These are phyloP conservation scores for Bombus breviceps DNA, from an alignment of 1,140 invertebrate species.

Conservation along the genomic window DNA sequence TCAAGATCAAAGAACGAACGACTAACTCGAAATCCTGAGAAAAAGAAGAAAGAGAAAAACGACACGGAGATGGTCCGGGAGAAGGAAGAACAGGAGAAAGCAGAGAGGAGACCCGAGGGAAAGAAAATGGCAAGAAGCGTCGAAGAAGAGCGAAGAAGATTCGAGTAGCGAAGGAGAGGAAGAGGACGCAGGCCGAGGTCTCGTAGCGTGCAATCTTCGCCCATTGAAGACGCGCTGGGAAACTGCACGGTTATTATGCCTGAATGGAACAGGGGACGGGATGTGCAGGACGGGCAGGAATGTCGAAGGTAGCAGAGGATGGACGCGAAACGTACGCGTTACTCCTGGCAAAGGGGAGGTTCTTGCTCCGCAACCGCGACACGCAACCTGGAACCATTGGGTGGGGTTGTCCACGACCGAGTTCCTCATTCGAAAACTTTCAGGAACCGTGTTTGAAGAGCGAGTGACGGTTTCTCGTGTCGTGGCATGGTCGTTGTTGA, in stretches of 20 bases:
- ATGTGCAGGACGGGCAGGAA: conserved; percentile 66
- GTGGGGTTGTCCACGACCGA: conserved; percentile 46
- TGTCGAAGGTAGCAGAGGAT: conserved; percentile 72
- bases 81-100: conserved; percentile 31
- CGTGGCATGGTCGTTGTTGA: conserved; percentile 26
- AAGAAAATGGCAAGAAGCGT: conserved; percentile 34
- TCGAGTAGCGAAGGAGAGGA: conserved; percentile 36
- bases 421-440: conserved; percentile 51
- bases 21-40: not conserved
- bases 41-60: conserved; percentile 33
- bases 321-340: conserved; percentile 70
- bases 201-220: conserved; percentile 81
- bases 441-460: conserved; percentile 18
- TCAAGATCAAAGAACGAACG: conserved; percentile 16
- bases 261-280: conserved; percentile 77
- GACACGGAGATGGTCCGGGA: conserved; percentile 21
- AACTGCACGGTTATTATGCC: conserved; percentile 82
- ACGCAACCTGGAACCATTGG: conserved; percentile 67
- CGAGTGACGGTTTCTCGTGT: conserved; percentile 33
- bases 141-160: not conserved
- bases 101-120: conserved; percentile 27
- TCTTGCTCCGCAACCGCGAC: conserved; percentile 70
- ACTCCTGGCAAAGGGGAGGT: conserved; percentile 65
- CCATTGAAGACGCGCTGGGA: conserved; percentile 82
- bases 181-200: conserved; percentile 73